These are phyloP conservation scores for Sarcophaga variegata DNA, from an alignment of 2,888 invertebrate species.

Conservation along the genomic window DNA sequence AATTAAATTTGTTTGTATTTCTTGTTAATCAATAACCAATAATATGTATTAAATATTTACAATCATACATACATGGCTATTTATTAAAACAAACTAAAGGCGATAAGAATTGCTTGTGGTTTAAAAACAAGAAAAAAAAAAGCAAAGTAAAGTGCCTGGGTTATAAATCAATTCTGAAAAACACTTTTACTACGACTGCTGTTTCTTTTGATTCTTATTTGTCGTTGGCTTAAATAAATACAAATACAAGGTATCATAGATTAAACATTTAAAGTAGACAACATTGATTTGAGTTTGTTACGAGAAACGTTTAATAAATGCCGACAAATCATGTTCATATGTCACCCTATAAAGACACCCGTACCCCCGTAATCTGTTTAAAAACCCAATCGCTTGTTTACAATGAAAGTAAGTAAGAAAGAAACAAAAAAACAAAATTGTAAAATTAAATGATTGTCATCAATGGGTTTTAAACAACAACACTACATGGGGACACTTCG, in stretches of 20 bases:
- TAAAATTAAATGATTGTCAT: conserved; percentile 71
- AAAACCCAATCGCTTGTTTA: conserved; percentile 69
- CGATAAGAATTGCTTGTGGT: not conserved
- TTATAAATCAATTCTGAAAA: not conserved
- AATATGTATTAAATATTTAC: not conserved
- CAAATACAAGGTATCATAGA: conserved; percentile 40
- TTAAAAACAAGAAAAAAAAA: not conserved
- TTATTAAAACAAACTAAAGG: not conserved
- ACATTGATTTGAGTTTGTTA: conserved; percentile 37
- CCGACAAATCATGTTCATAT: conserved; percentile 72
- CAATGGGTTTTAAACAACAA: conserved; percentile 54
- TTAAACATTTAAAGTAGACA: conserved; percentile 72
- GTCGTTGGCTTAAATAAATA: conserved; percentile 48
- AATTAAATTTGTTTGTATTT: conserved; percentile 31
- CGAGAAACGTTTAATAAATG: conserved; percentile 44
- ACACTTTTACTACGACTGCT: conserved; percentile 7
- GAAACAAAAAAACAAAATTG: not conserved
- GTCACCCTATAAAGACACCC: conserved; percentile 14
- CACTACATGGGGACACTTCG: not conserved
- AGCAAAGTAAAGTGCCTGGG: not conserved
- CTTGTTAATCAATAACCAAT: not conserved
- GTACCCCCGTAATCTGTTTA: not conserved
- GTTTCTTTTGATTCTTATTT: not conserved
- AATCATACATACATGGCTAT: not conserved
- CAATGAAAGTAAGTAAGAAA: not conserved